Evolutionary conservation across 2,888 invertebrate genomes (phyloP), one percentile per base, ranked within the genome.

Genomic region (Drosophila cyrtoloma): DNA sequence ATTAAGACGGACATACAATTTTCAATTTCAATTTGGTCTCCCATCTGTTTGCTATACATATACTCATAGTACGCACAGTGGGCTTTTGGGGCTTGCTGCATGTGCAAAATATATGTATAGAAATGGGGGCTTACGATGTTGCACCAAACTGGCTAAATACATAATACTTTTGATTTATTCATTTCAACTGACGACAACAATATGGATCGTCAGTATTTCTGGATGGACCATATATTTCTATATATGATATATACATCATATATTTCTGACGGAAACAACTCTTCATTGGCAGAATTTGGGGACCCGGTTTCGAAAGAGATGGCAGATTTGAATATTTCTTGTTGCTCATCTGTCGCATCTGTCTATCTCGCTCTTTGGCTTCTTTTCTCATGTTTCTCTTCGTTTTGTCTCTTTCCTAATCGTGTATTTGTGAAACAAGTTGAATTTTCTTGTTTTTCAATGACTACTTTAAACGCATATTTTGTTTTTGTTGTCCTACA

Each of bases 261-360:
- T 28, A 70, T 57, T 71, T 64, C 61, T 35, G 79, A 79, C 79
- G 79, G 79, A 51, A 79, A 77, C 65, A 60, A 58, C 59, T 71
- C 80, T 78, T 44, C 58, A 72, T 57, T 79, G 78, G 78, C 82
- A 65, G 59, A 78, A 67, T 55, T 61, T 64, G 50, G 60, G 52
- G 52, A 69, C 26, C 42, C 51, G 57, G 32, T 32, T 57, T 62
- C 19, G 30, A 37, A 26, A 39, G 55, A 53, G 47, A 26, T 47
- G 5, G 37, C 37, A 39, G 14, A 37, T 52, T 33, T 47, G 16
- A 33, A 26, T 28, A 19, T 65, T 22, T 59, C 12, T 30, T 56
- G 5, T 12, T 42, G 19, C 28, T 39, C 28, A 30, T 9, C 30
- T 35, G 50, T 51, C 39, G 63, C 50, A 28, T 6, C n/a, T 19